Evolutionary conservation across 2,888 invertebrate species (phyloP).

Genomic region (Eupithecia centaureata): DNA sequence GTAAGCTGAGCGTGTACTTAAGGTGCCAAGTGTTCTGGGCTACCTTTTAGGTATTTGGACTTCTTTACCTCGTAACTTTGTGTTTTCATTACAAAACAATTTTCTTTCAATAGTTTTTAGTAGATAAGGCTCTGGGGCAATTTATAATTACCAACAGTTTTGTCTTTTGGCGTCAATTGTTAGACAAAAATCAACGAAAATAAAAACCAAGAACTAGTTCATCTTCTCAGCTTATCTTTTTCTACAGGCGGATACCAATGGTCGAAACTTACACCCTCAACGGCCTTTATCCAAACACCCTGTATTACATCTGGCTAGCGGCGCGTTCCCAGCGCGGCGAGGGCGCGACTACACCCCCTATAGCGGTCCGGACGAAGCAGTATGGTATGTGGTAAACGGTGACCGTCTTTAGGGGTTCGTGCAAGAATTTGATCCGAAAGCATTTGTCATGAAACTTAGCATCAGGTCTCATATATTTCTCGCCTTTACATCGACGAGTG

Average conservation of each 20-base stretch:
- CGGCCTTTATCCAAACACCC: slow-evolving; percentile 96
- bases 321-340: slow-evolving; percentile 97
- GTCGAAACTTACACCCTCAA: slow-evolving; percentile 94
- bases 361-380: slow-evolving; percentile 97
- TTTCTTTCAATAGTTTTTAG: neutral
- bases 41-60: neutral
- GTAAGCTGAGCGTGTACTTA: neutral
- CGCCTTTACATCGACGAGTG: neutral
- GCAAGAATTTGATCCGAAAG: slow-evolving; percentile 31
- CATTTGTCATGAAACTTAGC: slow-evolving; percentile 15
- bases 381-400: slow-evolving; percentile 91
- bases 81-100: neutral
- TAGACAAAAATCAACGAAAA: neutral
- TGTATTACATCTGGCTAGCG: slow-evolving; percentile 98
- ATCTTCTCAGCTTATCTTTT: neutral
- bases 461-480: no score
- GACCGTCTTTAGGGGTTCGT: slow-evolving; percentile 14
- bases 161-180: neutral
- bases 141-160: neutral
- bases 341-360: slow-evolving; percentile 97
- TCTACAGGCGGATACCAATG: slow-evolving; percentile 88
- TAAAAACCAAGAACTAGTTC: no score
- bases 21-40: neutral
- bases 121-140: neutral
- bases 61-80: neutral